These are phyloP conservation scores for Orgyia antiqua DNA, from an alignment of 2,888 invertebrate genomes.

Conservation along the genomic window DNA sequence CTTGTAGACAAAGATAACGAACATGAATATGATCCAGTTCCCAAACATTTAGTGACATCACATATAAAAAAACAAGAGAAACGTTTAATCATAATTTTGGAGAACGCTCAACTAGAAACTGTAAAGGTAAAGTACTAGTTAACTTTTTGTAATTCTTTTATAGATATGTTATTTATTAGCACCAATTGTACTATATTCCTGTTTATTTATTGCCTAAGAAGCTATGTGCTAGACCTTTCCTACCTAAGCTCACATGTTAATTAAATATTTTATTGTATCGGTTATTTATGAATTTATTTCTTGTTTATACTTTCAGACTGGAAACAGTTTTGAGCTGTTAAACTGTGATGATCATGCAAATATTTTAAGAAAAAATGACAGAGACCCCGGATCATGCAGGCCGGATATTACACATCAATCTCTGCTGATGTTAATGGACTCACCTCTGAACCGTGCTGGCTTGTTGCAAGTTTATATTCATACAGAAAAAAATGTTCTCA, in stretches of 20 bases:
- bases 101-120: constrained; percentile 96
- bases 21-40: constrained; percentile 86
- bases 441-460: constrained; percentile 97
- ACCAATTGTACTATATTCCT: neutral
- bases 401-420: constrained; percentile 99
- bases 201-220: neutral
- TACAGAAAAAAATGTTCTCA: constrained; percentile 94
- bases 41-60: constrained; percentile 86
- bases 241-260: no score
- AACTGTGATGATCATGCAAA: constrained; percentile 95
- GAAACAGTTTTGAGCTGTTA: constrained; percentile 91
- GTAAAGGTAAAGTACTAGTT: constrained; percentile 89
- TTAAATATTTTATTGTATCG: no score
- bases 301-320: constrained; percentile 80
- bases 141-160: no score
- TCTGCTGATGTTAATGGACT: constrained; percentile 97
- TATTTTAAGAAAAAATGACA: constrained; percentile 90
- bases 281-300: no score
- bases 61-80: constrained; percentile 92
- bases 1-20: constrained; percentile 78
- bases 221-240: no score
- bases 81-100: constrained; percentile 93
- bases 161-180: neutral
- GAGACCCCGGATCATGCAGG: constrained; percentile 92
- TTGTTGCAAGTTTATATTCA: constrained; percentile 96